These are phyloP conservation scores for Beaufortia kweichowensis DNA, from an alignment of 2,113 vertebrate species.

Conservation along the genomic window DNA sequence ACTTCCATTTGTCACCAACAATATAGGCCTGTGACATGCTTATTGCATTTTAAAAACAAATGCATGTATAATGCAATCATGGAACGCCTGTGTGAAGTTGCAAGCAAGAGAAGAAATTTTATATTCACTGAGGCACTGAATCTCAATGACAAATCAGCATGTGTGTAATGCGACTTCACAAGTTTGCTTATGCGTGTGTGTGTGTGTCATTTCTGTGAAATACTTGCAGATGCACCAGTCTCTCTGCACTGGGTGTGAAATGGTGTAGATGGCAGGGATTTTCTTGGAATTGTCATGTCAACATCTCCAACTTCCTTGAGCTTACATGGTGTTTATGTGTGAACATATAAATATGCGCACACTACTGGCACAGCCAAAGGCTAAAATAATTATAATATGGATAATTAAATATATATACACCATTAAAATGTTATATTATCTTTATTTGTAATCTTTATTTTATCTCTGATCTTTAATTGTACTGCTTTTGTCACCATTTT, in stretches of 20 bases:
- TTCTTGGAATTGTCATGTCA: background rate
- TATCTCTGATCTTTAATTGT: no score
- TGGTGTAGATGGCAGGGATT: background rate
- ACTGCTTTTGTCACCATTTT: background rate
- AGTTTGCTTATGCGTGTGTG: conserved; percentile 5
- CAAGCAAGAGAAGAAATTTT: conserved; percentile 8
- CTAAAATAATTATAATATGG: no score
- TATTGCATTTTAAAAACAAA: conserved; percentile 45
- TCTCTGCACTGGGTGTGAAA: conserved; percentile 17
- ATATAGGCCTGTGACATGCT: conserved; percentile 47
- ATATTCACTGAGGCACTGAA: conserved; percentile 17
- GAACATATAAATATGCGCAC: background rate
- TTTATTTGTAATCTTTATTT: no score
- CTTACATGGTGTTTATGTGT: background rate
- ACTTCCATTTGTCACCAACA: conserved; percentile 46
- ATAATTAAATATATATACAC: no score
- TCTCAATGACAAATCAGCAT: conserved; percentile 23
- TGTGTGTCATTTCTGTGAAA: conserved; percentile 23
- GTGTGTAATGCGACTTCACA: conserved; percentile 1
- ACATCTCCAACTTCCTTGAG: background rate
- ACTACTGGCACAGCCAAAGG: background rate
- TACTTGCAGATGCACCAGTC: conserved; percentile 32
- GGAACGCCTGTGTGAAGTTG: background rate
- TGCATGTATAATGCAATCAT: conserved; percentile 29
- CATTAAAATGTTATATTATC: no score